Evolutionary conservation across 2,797 vertebrate genomes (phyloP).

Genomic region (Dromococcyx pavoninus): DNA sequence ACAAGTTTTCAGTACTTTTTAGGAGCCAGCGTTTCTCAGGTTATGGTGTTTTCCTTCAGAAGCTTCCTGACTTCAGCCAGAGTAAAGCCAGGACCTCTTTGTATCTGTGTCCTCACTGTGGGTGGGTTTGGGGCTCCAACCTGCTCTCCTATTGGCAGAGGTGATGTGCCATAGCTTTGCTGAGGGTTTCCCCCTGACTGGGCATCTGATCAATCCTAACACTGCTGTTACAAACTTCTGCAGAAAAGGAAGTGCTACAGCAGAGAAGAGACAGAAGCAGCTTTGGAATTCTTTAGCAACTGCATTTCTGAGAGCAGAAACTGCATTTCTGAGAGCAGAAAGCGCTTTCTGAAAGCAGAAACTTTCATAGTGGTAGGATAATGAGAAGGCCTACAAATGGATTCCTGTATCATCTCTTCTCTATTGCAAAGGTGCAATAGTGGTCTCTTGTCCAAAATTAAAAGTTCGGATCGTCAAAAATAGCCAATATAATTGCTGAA

Average conservation of each 20-base stretch:
- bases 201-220: background rate
- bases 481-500: background rate
- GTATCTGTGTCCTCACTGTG: accelerated
- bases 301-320: too few species aligned
- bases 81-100: too few species aligned
- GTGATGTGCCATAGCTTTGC: background rate
- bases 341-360: background rate
- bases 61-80: background rate
- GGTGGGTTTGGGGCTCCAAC: background rate
- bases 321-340: too few species aligned
- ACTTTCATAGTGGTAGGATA: background rate
- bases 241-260: background rate
- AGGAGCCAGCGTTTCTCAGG: background rate
- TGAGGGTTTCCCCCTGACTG: background rate
- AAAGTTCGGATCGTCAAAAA: background rate
- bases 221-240: background rate
- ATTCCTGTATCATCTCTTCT: background rate
- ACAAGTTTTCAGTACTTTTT: background rate
- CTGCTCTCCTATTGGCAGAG: background rate
- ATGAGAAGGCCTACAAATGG: background rate
- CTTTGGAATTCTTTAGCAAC: background rate
- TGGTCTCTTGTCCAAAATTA: background rate
- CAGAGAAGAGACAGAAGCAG: too few species aligned
- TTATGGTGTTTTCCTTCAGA: background rate
- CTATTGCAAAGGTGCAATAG: background rate